Conservation (phyloP, 2,888 invertebrate genomes). For the Campopleginae sp. region DNA sequence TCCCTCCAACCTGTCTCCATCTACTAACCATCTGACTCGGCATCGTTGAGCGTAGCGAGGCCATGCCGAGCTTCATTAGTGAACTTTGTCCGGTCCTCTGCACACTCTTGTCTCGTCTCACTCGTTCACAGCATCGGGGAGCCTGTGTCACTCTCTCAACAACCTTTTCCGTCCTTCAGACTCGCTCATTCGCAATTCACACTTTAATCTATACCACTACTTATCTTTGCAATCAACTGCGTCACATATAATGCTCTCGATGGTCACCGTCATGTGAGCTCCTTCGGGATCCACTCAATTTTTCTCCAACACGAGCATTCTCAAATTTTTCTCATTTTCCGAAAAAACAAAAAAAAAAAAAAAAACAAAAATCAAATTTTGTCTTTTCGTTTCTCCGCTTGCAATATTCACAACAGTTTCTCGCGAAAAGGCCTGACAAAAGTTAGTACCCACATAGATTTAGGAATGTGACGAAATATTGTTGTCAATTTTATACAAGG, state of each 20-base stretch:
- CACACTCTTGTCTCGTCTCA: conserved; percentile 16
- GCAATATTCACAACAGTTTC: neutral
- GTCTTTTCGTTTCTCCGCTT: neutral
- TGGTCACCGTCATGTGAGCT: conserved; percentile 5
- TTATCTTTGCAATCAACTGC: conserved; percentile 60
- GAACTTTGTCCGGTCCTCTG: conserved; percentile 63
- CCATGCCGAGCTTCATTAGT: conserved; percentile 63
- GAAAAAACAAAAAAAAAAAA: no score
- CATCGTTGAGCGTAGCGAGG: conserved; percentile 52
- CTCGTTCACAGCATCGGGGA: conserved; percentile 32
- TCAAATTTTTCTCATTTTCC: neutral
- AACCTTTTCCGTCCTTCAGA: conserved; percentile 50
- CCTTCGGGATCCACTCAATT: conserved; percentile 7
- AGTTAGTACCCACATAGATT: neutral
- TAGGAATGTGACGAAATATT: no score
- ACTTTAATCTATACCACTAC: conserved; percentile 31
- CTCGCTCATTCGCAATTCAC: conserved; percentile 62
- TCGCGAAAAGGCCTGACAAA: neutral
- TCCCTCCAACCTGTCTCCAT: neutral
- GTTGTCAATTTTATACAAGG: no score
- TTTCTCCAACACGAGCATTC: conserved; percentile 15
- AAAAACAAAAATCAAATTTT: neutral
- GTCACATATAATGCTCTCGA: conserved; percentile 9
- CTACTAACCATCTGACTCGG: conserved; percentile 28
- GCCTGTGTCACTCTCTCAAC: conserved; percentile 18